phyloP scores from a whole-genome alignment of 2,113 vertebrate genomes.

The Ia io region DNA sequence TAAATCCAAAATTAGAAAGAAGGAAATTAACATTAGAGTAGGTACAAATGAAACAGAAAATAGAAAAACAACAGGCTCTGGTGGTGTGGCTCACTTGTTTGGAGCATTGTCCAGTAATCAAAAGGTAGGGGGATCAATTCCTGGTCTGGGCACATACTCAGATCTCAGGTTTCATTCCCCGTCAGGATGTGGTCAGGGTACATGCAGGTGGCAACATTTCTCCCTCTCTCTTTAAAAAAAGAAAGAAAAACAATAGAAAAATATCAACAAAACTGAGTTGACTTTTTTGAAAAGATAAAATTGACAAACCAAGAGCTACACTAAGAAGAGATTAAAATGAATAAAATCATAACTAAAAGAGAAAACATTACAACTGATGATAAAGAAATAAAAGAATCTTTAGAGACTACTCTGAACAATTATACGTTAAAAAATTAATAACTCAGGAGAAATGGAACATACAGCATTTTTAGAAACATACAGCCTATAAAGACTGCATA shows the following conservation, averaged over 20 bases:
- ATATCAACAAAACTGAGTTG: no score
- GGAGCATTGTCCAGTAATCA: no score
- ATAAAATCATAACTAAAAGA: background rate
- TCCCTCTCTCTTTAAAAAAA: no score
- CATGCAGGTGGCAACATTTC: no score
- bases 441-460: background rate
- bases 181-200: no score
- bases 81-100: no score
- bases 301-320: background rate
- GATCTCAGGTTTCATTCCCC: no score
- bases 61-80: background rate
- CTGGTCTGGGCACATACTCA: no score
- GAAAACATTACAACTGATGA: background rate
- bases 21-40: background rate
- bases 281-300: background rate
- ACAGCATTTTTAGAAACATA: background rate
- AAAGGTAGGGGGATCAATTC: no score
- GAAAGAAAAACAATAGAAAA: background rate
- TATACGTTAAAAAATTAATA: background rate
- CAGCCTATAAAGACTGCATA: background rate
- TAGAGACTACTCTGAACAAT: background rate
- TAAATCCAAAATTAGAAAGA: background rate
- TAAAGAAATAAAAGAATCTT: background rate
- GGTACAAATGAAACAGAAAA: background rate
- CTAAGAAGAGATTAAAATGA: background rate